Evolutionary conservation across 1,140 invertebrate species (phyloP), one percentile per base, ranked within the genome.

Genomic region (Heliconius nattereri): DNA sequence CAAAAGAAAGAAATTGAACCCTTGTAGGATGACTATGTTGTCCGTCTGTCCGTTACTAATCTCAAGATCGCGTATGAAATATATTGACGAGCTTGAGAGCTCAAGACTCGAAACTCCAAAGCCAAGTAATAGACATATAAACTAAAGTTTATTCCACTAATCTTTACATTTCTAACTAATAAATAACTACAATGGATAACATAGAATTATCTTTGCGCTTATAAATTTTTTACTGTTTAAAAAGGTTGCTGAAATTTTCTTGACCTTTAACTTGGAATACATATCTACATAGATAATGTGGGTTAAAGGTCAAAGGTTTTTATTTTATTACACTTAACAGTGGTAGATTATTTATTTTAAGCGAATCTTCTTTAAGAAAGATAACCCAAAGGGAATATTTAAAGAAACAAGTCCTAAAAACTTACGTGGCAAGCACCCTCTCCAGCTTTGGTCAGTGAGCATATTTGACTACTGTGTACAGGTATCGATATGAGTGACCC

Each of bases 401-500:
- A n/a, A n/a, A n/a, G n/a, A n/a, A n/a, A n/a, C n/a, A 16, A 45
- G 1, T 45, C 16, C 49, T 52, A 19, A 23, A 26, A 66, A 66
- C 60, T 95, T 85, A 95, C 95, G 86, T 96, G 94, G 76, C 96
- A 96, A 19, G 95, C 95, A 3, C 81, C 83, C 77, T 86, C 81
- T 9, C 83, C 83, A 35, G 45, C 19, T 76, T 75, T 95, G 3
- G 96, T 96, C 35, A 96, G 92, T 0, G 96, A 96, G 83, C 96
- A 96, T 35, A 96, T 95, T 81, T 96, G 95, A 7, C 85, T 85
- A 9, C 86, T 83, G 79, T 84, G 87, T 2, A 94, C 91, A 0
- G 83, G 76, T 52, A 91, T 89, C 60, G 71, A 26, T n/a, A 60
- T 23, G 11, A 94, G 85, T 3, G 60, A 66, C 13, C 35, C 70